phyloP scores from a whole-genome alignment of 2,888 invertebrate species.

The Scaeva pyrastri region DNA sequence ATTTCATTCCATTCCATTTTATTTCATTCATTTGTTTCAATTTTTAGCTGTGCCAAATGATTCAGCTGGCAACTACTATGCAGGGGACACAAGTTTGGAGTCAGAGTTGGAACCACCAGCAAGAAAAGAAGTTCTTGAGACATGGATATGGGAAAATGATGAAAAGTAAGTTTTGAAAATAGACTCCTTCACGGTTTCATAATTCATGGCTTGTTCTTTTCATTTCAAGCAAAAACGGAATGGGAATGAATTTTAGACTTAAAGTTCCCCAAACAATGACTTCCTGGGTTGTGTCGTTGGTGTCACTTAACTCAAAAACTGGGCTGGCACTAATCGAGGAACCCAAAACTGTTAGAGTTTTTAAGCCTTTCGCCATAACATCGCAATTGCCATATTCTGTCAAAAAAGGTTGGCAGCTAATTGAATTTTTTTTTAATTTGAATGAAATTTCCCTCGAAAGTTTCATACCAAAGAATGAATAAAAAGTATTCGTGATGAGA shows the following conservation, averaged over 20 bases:
- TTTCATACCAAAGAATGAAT: too few species aligned
- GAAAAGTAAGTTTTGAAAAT: constrained; percentile 37
- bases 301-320: constrained; percentile 89
- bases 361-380: constrained; percentile 90
- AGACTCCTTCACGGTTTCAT: too few species aligned
- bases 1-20: too few species aligned
- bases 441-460: too few species aligned
- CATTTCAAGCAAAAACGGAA: constrained; percentile 83
- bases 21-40: too few species aligned
- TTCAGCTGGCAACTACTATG: constrained; percentile 3
- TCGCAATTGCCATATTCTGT: constrained; percentile 90
- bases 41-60: constrained; percentile 20
- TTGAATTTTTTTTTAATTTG: too few species aligned
- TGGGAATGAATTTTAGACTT: constrained; percentile 85
- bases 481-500: too few species aligned
- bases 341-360: constrained; percentile 88
- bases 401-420: constrained; percentile 86
- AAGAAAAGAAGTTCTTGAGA: constrained; percentile 62
- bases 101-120: constrained; percentile 30
- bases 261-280: constrained; percentile 90
- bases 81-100: constrained; percentile 33
- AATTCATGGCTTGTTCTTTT: too few species aligned
- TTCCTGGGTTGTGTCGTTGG: constrained; percentile 91
- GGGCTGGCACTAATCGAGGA: constrained; percentile 90
- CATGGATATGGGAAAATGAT: constrained; percentile 72